These are phyloP conservation scores for Bacillus rossius DNA, from an alignment of 1,140 invertebrate genomes.

Conservation along the genomic window DNA sequence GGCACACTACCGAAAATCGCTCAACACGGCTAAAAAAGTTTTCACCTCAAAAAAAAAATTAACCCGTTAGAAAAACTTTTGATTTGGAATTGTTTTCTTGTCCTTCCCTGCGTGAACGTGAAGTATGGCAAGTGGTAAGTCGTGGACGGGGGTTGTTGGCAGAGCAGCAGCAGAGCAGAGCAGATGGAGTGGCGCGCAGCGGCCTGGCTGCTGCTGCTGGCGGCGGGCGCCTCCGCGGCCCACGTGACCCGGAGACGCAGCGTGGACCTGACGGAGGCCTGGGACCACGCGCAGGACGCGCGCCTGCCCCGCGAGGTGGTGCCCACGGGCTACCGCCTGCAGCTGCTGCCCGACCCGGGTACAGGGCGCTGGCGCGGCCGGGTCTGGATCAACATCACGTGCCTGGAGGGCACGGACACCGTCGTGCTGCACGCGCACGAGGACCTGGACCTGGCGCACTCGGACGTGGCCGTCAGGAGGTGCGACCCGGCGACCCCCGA, in stretches of 20 bases:
- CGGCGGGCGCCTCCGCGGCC: too few species aligned
- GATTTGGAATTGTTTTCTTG: too few species aligned
- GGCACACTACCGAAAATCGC: too few species aligned
- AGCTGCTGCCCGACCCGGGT: background rate
- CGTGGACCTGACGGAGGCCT: background rate
- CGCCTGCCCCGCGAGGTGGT: background rate
- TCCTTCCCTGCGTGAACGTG: too few species aligned
- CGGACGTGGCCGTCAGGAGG: background rate
- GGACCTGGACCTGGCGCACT: background rate
- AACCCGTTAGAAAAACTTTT: too few species aligned
- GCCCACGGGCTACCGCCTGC: background rate
- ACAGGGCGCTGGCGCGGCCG: conserved; percentile 3
- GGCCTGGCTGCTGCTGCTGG: too few species aligned
- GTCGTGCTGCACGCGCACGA: conserved; percentile 9
- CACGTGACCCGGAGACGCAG: background rate
- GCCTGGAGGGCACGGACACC: background rate
- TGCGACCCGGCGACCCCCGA: background rate
- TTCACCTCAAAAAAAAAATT: too few species aligned
- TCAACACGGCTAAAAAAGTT: too few species aligned
- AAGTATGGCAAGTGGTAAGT: too few species aligned
- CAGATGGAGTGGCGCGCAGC: too few species aligned
- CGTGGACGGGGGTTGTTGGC: too few species aligned
- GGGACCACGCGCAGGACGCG: background rate
- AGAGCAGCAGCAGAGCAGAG: too few species aligned
- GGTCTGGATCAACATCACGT: conserved; percentile 10